Base-by-base conservation (phyloP, 1,140 invertebrate species). In the Magallana gigas region DNA sequence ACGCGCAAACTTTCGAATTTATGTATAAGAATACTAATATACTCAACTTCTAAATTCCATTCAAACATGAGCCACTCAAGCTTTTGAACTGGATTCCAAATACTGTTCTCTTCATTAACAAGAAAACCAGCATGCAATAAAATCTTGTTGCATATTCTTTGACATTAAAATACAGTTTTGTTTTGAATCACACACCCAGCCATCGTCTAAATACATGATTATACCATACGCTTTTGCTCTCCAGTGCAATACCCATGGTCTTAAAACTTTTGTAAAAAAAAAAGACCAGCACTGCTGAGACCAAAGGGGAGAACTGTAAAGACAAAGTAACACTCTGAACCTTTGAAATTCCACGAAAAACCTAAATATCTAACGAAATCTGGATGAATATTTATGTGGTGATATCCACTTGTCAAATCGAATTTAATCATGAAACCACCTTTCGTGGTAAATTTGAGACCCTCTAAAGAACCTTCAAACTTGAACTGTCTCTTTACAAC, bases 241-340 rank as follows among this genome's bases (percentile, higher is more conserved):
- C 88, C 88, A 88, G 16, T 86, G 82, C 29, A 12, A 23, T 48
- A 89, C 83, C 11, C 83, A 60, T 6, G 88, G 85, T 16, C 84
- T 64, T 16, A 48, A 83, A 0, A 89, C 48, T 89, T 48, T 87
- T 14, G 82, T 87, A 12, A 84, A 87, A 48, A 89, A 48, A 57
- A 80, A 86, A 23, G 23, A 87, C 18, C 56, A 80, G 85, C 88
- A 14, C 62, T 57, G n/a, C 71, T 83, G 36, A 48, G 36, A 48
- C 36, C 36, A 48, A 48, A 48, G 36, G 36, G 36, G 36, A 48
- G 36, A 5, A 48, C 36, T 48, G 36, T 48, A 48, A 48, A 48
- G 36, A 48, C 36, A 48, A 48, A 48, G 36, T 48, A 48, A 2
- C 36, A 5, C 36, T 48, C 36, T 48, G 36, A 48, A 48, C 36